Evolutionary conservation across 2,113 vertebrate species (phyloP).

Genomic region (Myiagra hebetior): DNA sequence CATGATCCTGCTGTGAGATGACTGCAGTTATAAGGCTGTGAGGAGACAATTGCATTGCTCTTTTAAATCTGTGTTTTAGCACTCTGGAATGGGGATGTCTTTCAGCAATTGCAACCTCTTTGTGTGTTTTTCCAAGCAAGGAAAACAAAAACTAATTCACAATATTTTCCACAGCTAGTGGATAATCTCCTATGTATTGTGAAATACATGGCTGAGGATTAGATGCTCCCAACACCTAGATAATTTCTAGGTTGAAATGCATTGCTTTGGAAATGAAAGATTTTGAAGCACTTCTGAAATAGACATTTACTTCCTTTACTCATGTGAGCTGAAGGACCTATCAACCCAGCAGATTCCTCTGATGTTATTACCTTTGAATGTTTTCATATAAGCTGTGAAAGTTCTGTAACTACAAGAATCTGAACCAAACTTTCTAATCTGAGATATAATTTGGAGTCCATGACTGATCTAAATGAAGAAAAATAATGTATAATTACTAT

Average conservation of each 20-base stretch:
- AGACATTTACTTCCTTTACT: not conserved
- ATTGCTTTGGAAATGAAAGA: not conserved
- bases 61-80: not conserved
- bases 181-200: not conserved
- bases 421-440: not conserved
- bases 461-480: not conserved
- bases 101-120: not conserved
- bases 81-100: not conserved
- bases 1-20: not conserved
- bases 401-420: not conserved
- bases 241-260: not conserved
- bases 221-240: not conserved
- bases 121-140: not conserved
- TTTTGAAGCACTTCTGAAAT: not conserved
- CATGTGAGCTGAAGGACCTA: not conserved
- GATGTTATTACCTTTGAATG: not conserved
- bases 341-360: not conserved
- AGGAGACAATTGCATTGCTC: not conserved
- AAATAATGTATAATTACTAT: not conserved
- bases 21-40: not conserved
- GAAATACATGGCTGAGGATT: constrained; percentile 13
- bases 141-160: not conserved
- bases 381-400: not conserved
- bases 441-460: not conserved
- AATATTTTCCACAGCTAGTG: not conserved